Percentiles rank a stretch among this genome's conserved stretches.
These are phyloP conservation scores for Macrosoma leucophasiata DNA, from an alignment of 2,888 invertebrate species.

Conservation along the genomic window DNA sequence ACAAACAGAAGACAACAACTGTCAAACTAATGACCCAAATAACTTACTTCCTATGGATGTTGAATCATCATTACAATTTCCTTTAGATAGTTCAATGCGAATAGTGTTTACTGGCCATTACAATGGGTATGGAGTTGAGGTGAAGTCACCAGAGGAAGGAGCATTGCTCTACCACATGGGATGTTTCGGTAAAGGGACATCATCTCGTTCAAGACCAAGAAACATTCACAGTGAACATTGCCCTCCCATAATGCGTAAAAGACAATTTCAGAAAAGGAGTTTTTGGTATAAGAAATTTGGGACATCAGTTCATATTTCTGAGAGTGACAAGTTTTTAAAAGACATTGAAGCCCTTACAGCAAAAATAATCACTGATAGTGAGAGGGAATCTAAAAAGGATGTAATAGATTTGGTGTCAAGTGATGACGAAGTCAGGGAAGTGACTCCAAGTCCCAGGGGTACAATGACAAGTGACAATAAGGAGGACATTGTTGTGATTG, in stretches of 20 bases:
- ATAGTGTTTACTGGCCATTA: constrained; percentile 76
- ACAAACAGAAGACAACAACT: constrained; percentile 56
- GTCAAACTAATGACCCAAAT: constrained; percentile 65
- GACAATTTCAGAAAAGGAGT: constrained; percentile 77
- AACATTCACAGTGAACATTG: constrained; percentile 47
- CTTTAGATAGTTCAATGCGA: constrained; percentile 58
- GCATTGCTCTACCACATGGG: constrained; percentile 80
- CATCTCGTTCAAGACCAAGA: constrained; percentile 74
- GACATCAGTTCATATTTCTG: constrained; percentile 30
- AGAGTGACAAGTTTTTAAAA: constrained; percentile 42
- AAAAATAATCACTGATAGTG: constrained; percentile 44
- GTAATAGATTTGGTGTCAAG: constrained; percentile 67
- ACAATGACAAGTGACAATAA: constrained; percentile 30
- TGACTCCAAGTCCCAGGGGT: constrained; percentile 14
- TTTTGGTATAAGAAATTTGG: constrained; percentile 69
- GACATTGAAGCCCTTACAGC: constrained; percentile 44
- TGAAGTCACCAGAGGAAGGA: constrained; percentile 77
- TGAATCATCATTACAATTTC: constrained; percentile 59
- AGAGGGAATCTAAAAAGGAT: constrained; percentile 41
- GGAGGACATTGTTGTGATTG: constrained; percentile 71
- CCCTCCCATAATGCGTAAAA: constrained; percentile 71
- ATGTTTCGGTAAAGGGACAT: constrained; percentile 84
- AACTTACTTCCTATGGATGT: constrained; percentile 50
- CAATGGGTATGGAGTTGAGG: constrained; percentile 80
- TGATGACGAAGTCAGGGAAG: constrained; percentile 46